Base-by-base conservation (phyloP, 2,113 vertebrate species). In the Greenwoodochromis staneri region DNA sequence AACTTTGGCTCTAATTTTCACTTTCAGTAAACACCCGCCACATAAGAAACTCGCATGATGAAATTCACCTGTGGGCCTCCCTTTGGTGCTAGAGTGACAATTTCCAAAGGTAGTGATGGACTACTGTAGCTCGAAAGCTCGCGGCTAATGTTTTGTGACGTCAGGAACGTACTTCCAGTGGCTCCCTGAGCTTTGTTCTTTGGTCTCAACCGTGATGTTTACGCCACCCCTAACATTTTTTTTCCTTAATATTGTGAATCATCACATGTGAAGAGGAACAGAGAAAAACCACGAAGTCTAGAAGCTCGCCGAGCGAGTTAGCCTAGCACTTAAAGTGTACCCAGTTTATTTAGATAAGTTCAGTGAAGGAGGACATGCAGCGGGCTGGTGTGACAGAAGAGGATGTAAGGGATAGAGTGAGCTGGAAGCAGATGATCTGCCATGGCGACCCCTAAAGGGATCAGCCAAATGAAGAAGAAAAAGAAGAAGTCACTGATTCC, bases 261-360 rank as follows among this genome's bases (percentile, higher is more conserved):
- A 31, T 63, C 59, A 63, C 17, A 63, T 71, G n/a, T 42, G 13
- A 71, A 42, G 69, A 76, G 6, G 40, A 76, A 47, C 40, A 29
- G 3, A 47, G 40, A 76, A 76, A 29, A 76, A 17, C 14, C 69
- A 47, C 4, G 0, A 76, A 76, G 42, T 47, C 71, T 29, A 47
- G 21, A 47, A 76, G 71, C 71, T 76, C 3, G 0, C 24, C 0
- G 6, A 47, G 1, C n/a, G 5, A 47, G 71, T 76, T 76, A 47
- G 13, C 69, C 1, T 47, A 5, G 24, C 14, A 47, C 21, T 27
- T 47, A 47, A 17, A 47, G 69, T 76, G 24, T 47, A 47, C 40
- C 14, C 14, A 29, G 21, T 76, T 76, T 76, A 27, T 76, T 47
- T 27, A 17, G 24, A 73, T 73, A 47, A 29, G 24, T 76, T 47